Conservation (phyloP, 2,113 vertebrate genomes). For the Gymnocephalus cernua region DNA sequence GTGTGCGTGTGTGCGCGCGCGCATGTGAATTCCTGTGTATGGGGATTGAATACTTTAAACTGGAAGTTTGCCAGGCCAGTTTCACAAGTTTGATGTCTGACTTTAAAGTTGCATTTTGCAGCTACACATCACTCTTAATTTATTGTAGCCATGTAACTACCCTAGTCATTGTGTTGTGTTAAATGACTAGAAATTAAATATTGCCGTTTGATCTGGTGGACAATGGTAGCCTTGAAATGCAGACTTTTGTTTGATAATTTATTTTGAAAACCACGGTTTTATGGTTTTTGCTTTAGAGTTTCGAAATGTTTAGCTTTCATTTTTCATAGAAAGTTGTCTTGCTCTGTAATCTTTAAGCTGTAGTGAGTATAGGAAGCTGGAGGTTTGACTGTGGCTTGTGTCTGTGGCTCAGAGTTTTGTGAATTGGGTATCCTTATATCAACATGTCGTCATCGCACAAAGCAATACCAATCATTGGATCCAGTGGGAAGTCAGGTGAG, state of each 20-base stretch:
- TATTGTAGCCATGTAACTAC: neutral
- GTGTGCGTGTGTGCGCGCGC: constrained; percentile 1
- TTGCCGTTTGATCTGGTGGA: neutral
- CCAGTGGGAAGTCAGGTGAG: constrained; percentile 6
- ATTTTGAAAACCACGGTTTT: neutral
- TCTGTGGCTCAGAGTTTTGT: constrained; percentile 37
- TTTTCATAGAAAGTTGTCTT: neutral
- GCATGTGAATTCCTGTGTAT: constrained; percentile 1
- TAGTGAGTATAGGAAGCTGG: constrained; percentile 9
- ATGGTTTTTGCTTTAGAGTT: neutral
- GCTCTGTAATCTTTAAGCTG: neutral
- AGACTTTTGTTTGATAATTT: neutral
- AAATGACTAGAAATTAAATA: neutral
- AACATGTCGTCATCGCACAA: constrained; percentile 18
- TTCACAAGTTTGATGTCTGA: neutral
- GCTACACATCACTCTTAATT: neutral
- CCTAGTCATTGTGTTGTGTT: neutral
- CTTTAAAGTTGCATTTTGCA: neutral
- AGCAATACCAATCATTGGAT: constrained; percentile 20
- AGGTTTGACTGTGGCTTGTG: constrained; percentile 28
- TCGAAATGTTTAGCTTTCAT: neutral
- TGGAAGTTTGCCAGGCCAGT: neutral
- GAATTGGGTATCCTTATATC: constrained; percentile 36
- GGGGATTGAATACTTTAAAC: neutral
- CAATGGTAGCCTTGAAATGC: neutral